phyloP scores from a whole-genome alignment of 2,797 vertebrate genomes.

The Lutjanus argentimaculatus region DNA sequence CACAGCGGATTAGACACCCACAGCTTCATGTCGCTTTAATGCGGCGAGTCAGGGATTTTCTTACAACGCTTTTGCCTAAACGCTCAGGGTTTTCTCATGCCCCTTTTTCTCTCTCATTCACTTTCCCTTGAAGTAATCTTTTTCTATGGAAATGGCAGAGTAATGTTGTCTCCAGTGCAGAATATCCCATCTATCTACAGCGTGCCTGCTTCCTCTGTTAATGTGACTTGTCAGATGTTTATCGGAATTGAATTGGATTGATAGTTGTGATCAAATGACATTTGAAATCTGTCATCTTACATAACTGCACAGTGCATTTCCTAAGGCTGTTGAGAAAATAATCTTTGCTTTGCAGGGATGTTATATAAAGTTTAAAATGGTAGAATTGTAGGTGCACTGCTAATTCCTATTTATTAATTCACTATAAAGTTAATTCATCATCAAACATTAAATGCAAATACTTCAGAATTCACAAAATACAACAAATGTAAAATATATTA shows the following conservation, averaged over 20 bases:
- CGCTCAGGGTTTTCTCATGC: constrained; percentile 78
- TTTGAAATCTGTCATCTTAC: constrained; percentile 33
- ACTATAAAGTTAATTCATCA: constrained; percentile 7
- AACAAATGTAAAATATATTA: constrained; percentile 48
- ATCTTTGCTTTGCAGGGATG: not conserved
- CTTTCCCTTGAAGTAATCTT: constrained; percentile 67
- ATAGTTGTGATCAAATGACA: constrained; percentile 33
- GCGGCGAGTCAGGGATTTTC: constrained; percentile 87
- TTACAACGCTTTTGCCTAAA: constrained; percentile 80
- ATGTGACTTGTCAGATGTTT: constrained; percentile 33
- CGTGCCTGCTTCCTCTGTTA: constrained; percentile 27
- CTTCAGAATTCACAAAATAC: constrained; percentile 43
- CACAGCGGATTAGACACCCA: constrained; percentile 89
- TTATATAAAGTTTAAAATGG: constrained; percentile 23
- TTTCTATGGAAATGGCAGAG: constrained; percentile 64
- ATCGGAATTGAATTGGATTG: constrained; percentile 33
- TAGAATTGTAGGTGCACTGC: not conserved
- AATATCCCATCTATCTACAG: constrained; percentile 41
- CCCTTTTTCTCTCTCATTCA: constrained; percentile 60
- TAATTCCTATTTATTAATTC: constrained; percentile 5
- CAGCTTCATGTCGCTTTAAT: constrained; percentile 88
- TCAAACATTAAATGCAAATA: constrained; percentile 28
- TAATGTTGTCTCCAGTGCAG: constrained; percentile 57
- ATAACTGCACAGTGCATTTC: not conserved
- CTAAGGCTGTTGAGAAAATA: not conserved